Percentiles rank a stretch among this genome's conserved stretches.
Evolutionary conservation across 1,140 invertebrate species (phyloP).

Genomic region (Dreissena polymorpha): DNA sequence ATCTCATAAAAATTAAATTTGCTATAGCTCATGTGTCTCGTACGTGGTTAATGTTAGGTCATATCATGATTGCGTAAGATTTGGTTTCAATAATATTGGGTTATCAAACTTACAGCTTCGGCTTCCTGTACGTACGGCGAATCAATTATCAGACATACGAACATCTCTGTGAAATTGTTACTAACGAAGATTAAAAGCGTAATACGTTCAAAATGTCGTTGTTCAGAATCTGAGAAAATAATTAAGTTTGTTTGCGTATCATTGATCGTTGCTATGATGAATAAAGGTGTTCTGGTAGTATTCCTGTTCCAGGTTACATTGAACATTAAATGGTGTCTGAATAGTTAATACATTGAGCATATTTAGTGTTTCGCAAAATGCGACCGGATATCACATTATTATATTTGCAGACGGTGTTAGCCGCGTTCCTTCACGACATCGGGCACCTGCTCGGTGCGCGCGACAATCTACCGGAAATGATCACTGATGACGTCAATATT

Average conservation of each 20-base stretch:
- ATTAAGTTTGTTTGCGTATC: no score
- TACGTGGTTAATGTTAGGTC: neutral
- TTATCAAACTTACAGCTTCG: neutral
- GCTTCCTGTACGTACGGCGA: neutral
- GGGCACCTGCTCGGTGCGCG: conserved; percentile 62
- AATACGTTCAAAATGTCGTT: no score
- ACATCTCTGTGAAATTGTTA: no score
- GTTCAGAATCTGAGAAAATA: no score
- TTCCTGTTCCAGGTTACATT: no score
- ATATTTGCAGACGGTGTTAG: conserved; percentile 57
- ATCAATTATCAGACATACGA: neutral
- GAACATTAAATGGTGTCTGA: no score
- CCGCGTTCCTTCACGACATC: conserved; percentile 67
- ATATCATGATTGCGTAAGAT: neutral
- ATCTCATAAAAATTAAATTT: neutral
- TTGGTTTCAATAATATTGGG: neutral
- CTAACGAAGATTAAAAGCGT: no score
- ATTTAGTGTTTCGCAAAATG: no score
- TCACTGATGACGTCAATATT: conserved; percentile 55
- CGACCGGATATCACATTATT: no score
- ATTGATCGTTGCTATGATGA: no score
- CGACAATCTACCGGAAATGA: conserved; percentile 51
- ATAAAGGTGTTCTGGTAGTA: no score
- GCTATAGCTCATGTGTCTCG: neutral
- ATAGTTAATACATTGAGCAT: no score